These are phyloP conservation scores for Marasmarcha lunaedactyla DNA, from an alignment of 2,888 invertebrate species.

Conservation along the genomic window DNA sequence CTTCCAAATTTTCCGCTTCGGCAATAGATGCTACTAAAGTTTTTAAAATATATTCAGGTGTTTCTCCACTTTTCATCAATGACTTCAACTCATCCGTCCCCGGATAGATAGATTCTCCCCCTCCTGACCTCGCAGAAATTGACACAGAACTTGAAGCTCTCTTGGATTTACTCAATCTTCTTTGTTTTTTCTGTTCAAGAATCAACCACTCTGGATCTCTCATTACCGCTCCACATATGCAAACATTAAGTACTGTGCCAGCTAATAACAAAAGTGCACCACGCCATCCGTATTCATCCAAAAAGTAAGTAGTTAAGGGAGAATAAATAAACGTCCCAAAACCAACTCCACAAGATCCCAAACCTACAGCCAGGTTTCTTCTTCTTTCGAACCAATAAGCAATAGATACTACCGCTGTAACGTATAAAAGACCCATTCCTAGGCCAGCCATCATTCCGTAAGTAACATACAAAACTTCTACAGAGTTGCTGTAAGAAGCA, in stretches of 20 bases:
- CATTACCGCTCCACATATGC: constrained; percentile 89
- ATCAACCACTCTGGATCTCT: constrained; percentile 88
- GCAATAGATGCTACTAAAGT: constrained; percentile 72
- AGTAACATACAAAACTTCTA: constrained; percentile 83
- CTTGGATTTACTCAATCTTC: constrained; percentile 59
- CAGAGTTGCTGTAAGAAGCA: constrained; percentile 77
- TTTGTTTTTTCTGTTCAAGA: constrained; percentile 72
- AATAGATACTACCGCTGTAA: constrained; percentile 90
- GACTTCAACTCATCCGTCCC: constrained; percentile 75
- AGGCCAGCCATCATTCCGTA: constrained; percentile 88
- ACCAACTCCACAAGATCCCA: constrained; percentile 90
- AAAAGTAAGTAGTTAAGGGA: constrained; percentile 81
- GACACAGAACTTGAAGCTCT: constrained; percentile 65
- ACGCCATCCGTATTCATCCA: constrained; percentile 84
- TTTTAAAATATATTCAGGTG: constrained; percentile 75
- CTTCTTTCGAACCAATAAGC: constrained; percentile 94
- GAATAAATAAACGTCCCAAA: constrained; percentile 91
- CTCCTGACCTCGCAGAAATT: constrained; percentile 62
- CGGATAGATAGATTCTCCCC: constrained; percentile 70
- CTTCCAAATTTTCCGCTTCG: constrained; percentile 57
- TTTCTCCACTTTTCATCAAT: constrained; percentile 77
- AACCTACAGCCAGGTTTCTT: constrained; percentile 86
- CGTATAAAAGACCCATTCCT: constrained; percentile 87
- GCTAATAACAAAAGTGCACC: constrained; percentile 82
- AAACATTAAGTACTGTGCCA: constrained; percentile 87